Evolutionary conservation across 2,888 invertebrate genomes (phyloP), one percentile per base, ranked within the genome.

Genomic region (Sarcophaga subvicina): DNA sequence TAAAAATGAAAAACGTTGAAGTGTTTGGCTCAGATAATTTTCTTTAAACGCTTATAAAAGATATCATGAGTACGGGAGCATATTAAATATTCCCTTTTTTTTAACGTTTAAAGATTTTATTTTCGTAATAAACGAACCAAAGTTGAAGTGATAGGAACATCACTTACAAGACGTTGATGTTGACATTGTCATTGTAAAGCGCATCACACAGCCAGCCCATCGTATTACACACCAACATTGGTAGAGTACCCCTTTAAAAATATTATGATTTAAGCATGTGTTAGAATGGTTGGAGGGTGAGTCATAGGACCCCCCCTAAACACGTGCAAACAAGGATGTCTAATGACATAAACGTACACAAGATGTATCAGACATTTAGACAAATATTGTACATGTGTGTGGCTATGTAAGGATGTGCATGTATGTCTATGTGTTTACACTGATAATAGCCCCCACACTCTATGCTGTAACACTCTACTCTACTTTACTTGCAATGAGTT

Each of bases 101-200:
- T 54, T 1, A 54, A 54, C 4, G 14, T 1, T 54, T 12, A 54
- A 14, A 54, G 4, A 14, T 54, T 54, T 54, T 17, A 4, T 54
- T 54, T 54, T 54, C 54, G 12, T 67, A 45, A 20, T 8, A 11
- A 12, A 67, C n/a, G 45, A 67, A 8, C 11, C 10, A 25, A 64
- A 11, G 17, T 25, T 66, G 14, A 66, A 71, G 54, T 54, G 59
- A 77, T 60, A 20, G 17, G 60, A 27, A 49, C 49, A 63, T 81
- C 83, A 83, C 83, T 80, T 80, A 80, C 20, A 75, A 77, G 66
- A 87, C 83, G 80, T 83, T 83, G 70, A 87, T 87, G 83, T 87
- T 87, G 83, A 75, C 81, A 83, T 78, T 86, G 83, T 62, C 78
- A 78, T 66, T 81, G 75, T 83, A 77, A 54, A 54, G 17, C 17